These are phyloP conservation scores for Zaprionus ornatus DNA, from an alignment of 1,140 invertebrate species.

Conservation along the genomic window DNA sequence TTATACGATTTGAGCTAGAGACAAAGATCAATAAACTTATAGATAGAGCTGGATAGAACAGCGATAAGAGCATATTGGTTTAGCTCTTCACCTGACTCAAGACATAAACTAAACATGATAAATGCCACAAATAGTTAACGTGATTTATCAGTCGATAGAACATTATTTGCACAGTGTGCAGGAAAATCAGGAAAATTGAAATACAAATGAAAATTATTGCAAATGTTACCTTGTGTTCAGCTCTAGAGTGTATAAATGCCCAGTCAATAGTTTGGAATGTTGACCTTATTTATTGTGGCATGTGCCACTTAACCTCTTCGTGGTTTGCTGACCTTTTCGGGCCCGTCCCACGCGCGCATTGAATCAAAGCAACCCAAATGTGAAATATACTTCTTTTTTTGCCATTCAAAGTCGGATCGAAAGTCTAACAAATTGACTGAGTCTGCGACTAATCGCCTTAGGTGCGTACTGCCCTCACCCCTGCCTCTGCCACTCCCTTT, in stretches of 20 bases:
- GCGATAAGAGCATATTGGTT: conserved; percentile 28
- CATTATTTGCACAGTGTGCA: background rate
- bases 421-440: conserved; percentile 54
- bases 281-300: background rate
- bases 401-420: conserved; percentile 19
- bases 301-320: background rate
- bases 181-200: too few species aligned
- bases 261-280: background rate
- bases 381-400: conserved; percentile 9
- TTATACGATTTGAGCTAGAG: conserved; percentile 44
- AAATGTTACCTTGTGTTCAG: background rate
- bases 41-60: background rate
- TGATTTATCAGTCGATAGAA: conserved; percentile 13
- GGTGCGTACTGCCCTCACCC: background rate
- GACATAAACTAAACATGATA: conserved; percentile 7
- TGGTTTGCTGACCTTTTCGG: background rate
- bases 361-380: conserved; percentile 19
- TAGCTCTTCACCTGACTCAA: conserved; percentile 37
- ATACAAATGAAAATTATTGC: too few species aligned
- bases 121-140: conserved; percentile 13
- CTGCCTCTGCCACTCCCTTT: background rate
- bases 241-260: background rate
- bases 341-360: conserved; percentile 39
- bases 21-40: background rate
- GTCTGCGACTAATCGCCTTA: conserved; percentile 54